Evolutionary conservation across 2,888 invertebrate genomes (phyloP), one percentile per base, ranked within the genome.

Genomic region (Drosophila crucigera): DNA sequence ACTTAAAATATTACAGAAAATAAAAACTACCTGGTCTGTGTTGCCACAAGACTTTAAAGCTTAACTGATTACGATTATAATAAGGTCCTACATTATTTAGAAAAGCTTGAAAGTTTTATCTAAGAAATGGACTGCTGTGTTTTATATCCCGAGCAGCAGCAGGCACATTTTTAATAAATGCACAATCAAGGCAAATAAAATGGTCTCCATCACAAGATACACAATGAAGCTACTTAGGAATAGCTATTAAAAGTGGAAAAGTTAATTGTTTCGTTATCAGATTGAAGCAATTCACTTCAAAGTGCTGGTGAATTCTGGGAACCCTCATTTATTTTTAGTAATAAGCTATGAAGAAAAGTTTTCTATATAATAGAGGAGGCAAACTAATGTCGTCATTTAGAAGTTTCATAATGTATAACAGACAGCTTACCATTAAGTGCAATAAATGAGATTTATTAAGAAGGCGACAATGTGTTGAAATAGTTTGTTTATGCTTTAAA

Each of bases 231-330:
- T 53, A 22, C 16, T 33, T 19, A 22, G 22, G 22, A 4, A 33
- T 2, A n/a, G 19, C 54, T 54, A 10, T 16, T 37, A 54, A 55
- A 28, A 37, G 25, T 7, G 11, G 2, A 28, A 11, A 55, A 55
- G 19, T 37, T 55, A 55, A 37, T 55, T 37, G 25, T 55, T 55
- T 55, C 25, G 25, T 35, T 55, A 54, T 37, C 35, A 55, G 22
- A 37, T 19, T 11, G 6, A 37, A 37, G 6, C 19, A 19, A 11
- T 25, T 11, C 0, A 1, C 25, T 25, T 30, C 2, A 43, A 25
- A 33, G 11, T 25, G 43, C 19, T 6, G 28, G 30, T 10, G 7
- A 58, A 22, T 5, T 41, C 30, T 30, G 4, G 14, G 1, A 31
- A 16, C 22, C 1, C 22, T 19, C 4, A n/a, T 9, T 25, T 19